These are phyloP conservation scores for Calephelis perditalis DNA, from an alignment of 2,888 invertebrate genomes.

Conservation along the genomic window DNA sequence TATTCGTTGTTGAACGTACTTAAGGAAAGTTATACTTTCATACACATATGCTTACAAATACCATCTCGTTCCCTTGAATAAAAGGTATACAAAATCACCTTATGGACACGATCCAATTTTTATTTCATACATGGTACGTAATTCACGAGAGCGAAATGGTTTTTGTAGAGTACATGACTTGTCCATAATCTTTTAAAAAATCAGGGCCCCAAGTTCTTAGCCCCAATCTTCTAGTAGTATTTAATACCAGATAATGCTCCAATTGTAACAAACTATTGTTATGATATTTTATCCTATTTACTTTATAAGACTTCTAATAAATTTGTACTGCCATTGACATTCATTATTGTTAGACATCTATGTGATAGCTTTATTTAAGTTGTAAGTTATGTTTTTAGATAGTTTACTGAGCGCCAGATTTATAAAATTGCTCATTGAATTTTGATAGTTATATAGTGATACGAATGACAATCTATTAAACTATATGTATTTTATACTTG, in stretches of 20 bases:
- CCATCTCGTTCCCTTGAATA: too few species aligned
- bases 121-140: too few species aligned
- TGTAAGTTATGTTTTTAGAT: neutral
- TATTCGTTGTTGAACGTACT: too few species aligned
- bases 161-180: too few species aligned
- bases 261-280: neutral
- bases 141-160: too few species aligned
- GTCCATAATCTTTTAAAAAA: too few species aligned
- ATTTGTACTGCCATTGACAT: conserved; percentile 5
- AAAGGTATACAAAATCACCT: too few species aligned
- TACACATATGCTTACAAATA: too few species aligned
- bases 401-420: neutral
- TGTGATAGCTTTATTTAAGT: conserved; percentile 6
- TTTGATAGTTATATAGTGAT: conserved; percentile 6
- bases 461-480: conserved; percentile 5
- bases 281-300: neutral
- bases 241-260: neutral
- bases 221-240: too few species aligned
- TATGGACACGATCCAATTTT: too few species aligned
- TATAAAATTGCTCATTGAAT: conserved; percentile 3
- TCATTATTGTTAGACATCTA: neutral
- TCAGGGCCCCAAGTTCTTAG: too few species aligned
- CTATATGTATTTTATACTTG: conserved; percentile 1
- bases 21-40: too few species aligned
- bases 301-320: neutral